Base-by-base conservation (phyloP, 2,113 vertebrate species). In the Galeopterus variegatus region DNA sequence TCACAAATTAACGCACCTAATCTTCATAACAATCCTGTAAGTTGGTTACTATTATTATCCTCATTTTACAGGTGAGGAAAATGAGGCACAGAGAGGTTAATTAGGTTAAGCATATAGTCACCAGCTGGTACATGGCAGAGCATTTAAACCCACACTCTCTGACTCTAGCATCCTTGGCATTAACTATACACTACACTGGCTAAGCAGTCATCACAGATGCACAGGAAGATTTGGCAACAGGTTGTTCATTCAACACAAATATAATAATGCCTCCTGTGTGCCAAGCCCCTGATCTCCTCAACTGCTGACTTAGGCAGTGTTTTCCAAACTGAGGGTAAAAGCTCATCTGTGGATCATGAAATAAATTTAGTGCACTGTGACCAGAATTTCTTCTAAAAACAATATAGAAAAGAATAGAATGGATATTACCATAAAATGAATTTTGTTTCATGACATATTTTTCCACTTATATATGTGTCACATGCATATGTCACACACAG, bases 301-400 rank as follows among this genome's bases (percentile, higher is more conserved):
- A 21, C 28, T 69, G 23, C 28, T 23, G 48, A 62, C 58, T 56
- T 33, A 17, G 36, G 23, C 28, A 15, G 31, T 19, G 60, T 19
- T 95, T 70, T 70, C 48, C 65, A 70, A 60, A 67, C 10, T 14
- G 8, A 87, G 23, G 36, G 26, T 36, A 64, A 84, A 88, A 94
- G n/a, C 33, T 80, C 45, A 67, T 36, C 41, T 41, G 6, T 79
- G 70, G 64, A 41, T 69, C n/a, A 41, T 52, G 2, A 84, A 90
- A 91, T 54, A 58, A 28, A 95, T 60, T 56, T 65, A 84, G 36
- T 62, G 24, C 36, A 19, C 21, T 48, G 14, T 75, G 7, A 84
- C 41, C 69, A 96, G 26, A 83, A 83, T 15, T 85, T 86, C 56
- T 81, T 96, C 94, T 36, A 41, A 75, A 85, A 56, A 50, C 36